Conservation (phyloP, 2,888 invertebrate genomes). For the Tineola bisselliella region DNA sequence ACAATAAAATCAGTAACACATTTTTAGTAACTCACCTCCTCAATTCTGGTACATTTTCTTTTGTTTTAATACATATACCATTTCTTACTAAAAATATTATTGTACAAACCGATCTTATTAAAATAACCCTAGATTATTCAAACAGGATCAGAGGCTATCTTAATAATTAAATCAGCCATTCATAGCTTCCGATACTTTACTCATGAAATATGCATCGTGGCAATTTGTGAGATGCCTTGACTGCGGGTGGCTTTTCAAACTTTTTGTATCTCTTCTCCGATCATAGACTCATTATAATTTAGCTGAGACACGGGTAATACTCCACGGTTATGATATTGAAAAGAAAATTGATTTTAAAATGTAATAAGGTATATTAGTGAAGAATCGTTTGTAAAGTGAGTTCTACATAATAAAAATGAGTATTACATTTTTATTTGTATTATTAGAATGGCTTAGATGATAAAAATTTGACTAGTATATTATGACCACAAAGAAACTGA, state of each 20-base stretch:
- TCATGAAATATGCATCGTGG: constrained; percentile 62
- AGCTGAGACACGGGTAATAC: not conserved
- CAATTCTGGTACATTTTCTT: no score
- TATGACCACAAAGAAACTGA: no score
- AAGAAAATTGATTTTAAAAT: not conserved
- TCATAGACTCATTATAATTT: not conserved
- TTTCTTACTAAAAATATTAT: no score
- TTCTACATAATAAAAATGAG: no score
- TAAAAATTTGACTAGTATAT: no score
- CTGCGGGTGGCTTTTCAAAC: constrained; percentile 9
- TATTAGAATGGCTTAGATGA: no score
- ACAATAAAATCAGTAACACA: no score
- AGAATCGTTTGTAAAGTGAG: no score
- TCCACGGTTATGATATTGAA: not conserved
- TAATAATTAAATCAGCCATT: constrained; percentile 62
- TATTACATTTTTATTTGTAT: no score
- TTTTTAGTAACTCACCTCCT: no score
- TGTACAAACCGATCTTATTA: not conserved
- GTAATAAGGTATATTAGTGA: no score
- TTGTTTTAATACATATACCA: no score
- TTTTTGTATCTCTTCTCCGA: not conserved
- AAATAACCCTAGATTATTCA: constrained; percentile 21
- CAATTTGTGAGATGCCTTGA: constrained; percentile 46
- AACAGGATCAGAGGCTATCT: constrained; percentile 31
- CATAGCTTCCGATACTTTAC: constrained; percentile 42